Evolutionary conservation across 1,140 invertebrate genomes (phyloP).

Genomic region (Drosophila melanica): DNA sequence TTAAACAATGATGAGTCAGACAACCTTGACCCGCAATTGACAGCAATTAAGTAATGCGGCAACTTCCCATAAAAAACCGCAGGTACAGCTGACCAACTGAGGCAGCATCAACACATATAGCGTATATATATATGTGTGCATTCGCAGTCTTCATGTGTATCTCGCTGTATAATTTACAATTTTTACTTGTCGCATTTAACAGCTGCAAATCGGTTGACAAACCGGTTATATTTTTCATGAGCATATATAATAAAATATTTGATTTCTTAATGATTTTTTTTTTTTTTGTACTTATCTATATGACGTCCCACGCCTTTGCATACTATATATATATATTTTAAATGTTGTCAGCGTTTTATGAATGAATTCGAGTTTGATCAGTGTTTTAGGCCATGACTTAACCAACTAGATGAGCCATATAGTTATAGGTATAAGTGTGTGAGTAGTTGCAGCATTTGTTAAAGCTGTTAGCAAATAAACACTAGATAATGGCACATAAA

Average conservation of each 20-base stretch:
- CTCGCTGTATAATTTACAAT: constrained; percentile 1
- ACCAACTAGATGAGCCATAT: constrained; percentile 10
- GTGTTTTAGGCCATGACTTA: constrained; percentile 32
- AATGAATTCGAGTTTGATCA: constrained; percentile 49
- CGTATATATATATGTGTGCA: neutral
- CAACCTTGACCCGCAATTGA: constrained; percentile 70
- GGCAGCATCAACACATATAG: neutral
- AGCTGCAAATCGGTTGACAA: constrained; percentile 13
- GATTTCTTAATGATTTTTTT: constrained; percentile 7
- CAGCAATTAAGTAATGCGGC: constrained; percentile 42
- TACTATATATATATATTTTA: constrained; percentile 32
- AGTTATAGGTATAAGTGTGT: constrained; percentile 7
- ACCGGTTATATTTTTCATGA: constrained; percentile 19
- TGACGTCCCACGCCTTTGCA: constrained; percentile 31
- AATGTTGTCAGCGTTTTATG: constrained; percentile 39
- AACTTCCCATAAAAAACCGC: constrained; percentile 41
- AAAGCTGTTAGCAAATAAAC: constrained; percentile 62
- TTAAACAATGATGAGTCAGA: constrained; percentile 24
- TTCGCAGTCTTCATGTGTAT: neutral
- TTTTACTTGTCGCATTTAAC: constrained; percentile 15
- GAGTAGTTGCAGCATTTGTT: constrained; percentile 37
- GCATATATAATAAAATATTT: neutral
- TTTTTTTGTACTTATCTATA: constrained; percentile 10
- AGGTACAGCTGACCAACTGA: constrained; percentile 5
- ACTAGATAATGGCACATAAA: constrained; percentile 57